Evolutionary conservation across 2,113 vertebrate species (phyloP).

Genomic region (Toxotes jaculatrix): DNA sequence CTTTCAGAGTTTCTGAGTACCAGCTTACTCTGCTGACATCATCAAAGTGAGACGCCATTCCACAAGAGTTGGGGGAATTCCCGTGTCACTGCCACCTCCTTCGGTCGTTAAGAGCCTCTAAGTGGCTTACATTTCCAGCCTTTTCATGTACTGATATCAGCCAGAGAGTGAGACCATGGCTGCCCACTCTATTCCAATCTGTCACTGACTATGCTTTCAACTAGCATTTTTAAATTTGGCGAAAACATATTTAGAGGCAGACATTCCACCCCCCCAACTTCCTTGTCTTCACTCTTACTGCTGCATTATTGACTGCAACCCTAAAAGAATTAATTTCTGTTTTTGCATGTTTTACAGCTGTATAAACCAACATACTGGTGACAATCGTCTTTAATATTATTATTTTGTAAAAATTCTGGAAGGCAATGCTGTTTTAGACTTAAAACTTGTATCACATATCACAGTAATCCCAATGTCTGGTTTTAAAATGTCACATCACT

Average conservation of each 20-base stretch:
- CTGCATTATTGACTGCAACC: conserved; percentile 10
- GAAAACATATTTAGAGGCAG: conserved; percentile 13
- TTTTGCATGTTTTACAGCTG: background rate
- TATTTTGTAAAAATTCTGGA: background rate
- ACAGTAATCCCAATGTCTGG: background rate
- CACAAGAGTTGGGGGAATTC: conserved; percentile 64
- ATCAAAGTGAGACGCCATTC: conserved; percentile 75
- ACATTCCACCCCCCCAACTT: background rate
- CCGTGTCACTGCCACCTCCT: conserved; percentile 51
- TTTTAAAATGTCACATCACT: background rate
- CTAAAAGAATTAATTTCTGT: background rate
- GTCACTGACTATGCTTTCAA: conserved; percentile 41
- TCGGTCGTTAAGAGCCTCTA: conserved; percentile 46
- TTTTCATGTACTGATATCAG: conserved; percentile 67
- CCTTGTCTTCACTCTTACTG: conserved; percentile 17
- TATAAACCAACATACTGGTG: background rate
- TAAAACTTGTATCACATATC: background rate
- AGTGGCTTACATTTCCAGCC: conserved; percentile 57
- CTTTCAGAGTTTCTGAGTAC: conserved; percentile 66
- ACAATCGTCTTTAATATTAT: background rate
- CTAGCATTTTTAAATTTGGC: conserved; percentile 13
- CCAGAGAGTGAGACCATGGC: conserved; percentile 11
- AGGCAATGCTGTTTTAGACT: too few relatives aligned
- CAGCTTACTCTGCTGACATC: conserved; percentile 75
- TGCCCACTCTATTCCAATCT: conserved; percentile 7